Conservation (phyloP, 2,888 invertebrate species). For the Pelosia muscerda region DNA sequence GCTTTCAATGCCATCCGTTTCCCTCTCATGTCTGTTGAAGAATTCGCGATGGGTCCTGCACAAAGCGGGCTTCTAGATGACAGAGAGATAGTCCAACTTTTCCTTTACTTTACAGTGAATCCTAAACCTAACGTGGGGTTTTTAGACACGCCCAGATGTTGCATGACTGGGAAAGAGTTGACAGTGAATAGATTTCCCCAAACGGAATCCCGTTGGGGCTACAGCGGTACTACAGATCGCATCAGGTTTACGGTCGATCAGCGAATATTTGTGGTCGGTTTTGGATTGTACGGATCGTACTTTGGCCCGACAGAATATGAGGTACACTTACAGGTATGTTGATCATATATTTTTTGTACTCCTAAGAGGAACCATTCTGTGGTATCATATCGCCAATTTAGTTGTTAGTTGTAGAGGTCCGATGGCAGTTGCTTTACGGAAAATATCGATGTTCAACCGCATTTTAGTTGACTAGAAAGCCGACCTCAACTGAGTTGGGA, state of each 20-base stretch:
- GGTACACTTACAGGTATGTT: slow-evolving; percentile 88
- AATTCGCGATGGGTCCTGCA: slow-evolving; percentile 92
- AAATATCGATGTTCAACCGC: too few relatives aligned
- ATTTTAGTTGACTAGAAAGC: too few relatives aligned
- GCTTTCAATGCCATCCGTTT: slow-evolving; percentile 92
- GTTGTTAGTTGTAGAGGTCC: too few relatives aligned
- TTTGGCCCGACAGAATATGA: slow-evolving; percentile 92
- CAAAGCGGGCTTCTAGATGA: slow-evolving; percentile 92
- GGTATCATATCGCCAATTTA: too few relatives aligned
- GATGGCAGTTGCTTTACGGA: too few relatives aligned
- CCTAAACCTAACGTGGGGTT: slow-evolving; percentile 92
- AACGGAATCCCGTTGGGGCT: slow-evolving; percentile 94
- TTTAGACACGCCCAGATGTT: slow-evolving; percentile 90
- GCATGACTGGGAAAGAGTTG: slow-evolving; percentile 92
- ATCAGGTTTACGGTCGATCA: slow-evolving; percentile 94
- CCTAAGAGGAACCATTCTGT: too few relatives aligned
- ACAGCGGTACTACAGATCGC: slow-evolving; percentile 93
- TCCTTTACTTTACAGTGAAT: slow-evolving; percentile 90
- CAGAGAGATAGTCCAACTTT: slow-evolving; percentile 91
- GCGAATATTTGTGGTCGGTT: slow-evolving; percentile 93
- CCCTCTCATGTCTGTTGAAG: slow-evolving; percentile 94
- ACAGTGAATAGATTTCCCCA: slow-evolving; percentile 91
- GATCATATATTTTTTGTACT: too few relatives aligned
- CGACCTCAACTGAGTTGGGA: too few relatives aligned
- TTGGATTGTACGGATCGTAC: slow-evolving; percentile 94